Evolutionary conservation across 2,888 invertebrate species (phyloP), one percentile per base, ranked within the genome.

Genomic region (Rhamnusium bicolor): DNA sequence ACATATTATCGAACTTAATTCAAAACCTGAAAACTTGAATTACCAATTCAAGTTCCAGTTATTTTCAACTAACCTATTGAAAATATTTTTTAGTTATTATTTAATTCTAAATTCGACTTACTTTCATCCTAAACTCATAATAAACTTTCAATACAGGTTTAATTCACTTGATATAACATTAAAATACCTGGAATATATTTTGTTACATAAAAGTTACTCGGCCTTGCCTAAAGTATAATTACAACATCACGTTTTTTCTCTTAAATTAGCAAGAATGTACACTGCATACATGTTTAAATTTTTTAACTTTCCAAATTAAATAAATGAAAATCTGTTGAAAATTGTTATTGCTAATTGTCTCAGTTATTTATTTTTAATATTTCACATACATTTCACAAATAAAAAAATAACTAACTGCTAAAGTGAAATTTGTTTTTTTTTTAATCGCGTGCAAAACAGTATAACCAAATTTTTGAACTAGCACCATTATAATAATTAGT

Each of bases 191-290:
- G 46, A 67, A 69, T 63, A 68, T 47, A 62, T 54, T 61, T 68
- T 47, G 68, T 68, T 68, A 71, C 71, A 71, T 69, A 70, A 74
- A 74, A 71, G 51, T 63, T 49, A 68, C 66, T 71, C 62, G 71
- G 74, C 74, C 74, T 74, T 74, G 74, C 65, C 74, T 69, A 53
- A 56, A 60, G 56, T 46, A 29, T 24, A 29, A 32, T 73, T 70
- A 60, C 68, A 18, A 53, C 67, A 74, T 24, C 49, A 60, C 63
- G 53, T 54, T 19, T 19, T n/a, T 65, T 54, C 32, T 32, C 53
- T 32, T 32, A 65, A 54, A 65, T 65, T 54, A 53, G 40, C 32
- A 27, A 16, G 29, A 16, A 19, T 49, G 24, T 29, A 27, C 51
- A 63, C 49, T 19, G 21, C 47, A 24, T 49, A 29, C 12, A 10